Evolutionary conservation across 2,113 vertebrate genomes (phyloP), one percentile per base, ranked within the genome.

Genomic region (Salvator merianae): DNA sequence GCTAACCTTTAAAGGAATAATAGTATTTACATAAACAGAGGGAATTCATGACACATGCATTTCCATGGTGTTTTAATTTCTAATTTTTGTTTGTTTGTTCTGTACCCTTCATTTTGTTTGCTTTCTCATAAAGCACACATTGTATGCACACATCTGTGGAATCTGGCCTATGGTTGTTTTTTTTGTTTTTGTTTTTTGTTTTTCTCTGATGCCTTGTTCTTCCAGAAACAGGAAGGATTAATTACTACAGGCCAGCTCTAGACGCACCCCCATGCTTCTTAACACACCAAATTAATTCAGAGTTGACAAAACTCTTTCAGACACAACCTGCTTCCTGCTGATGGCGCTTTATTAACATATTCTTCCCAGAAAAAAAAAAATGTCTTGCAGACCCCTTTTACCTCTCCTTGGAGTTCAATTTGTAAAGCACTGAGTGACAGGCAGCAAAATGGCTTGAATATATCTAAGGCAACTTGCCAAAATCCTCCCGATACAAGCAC

Each of bases 221-320:
- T 96, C 95, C 93, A 96, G 94, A 96, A 96, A 96, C 96, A 96
- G 95, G 96, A 97, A 96, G 96, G 96, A 97, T 97, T 97, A 96
- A 97, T 97, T 96, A 96, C 96, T 93, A 94, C 91, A 94, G 93
- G 91, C 94, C 30, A 1, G 93, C 91, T 95, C 93, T 94, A 95
- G 96, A 95, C 94, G 95, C 92, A 95, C 94, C 96, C 95, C 95
- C 84, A 77, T 95, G 96, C 94, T 96, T 96, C 94, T 96, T 96
- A 96, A 95, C 96, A 96, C 94, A 96, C 95, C 95, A 97, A 97
- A 97, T 97, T 96, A 97, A 97, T 97, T 97, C 96, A 96, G 96
- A 97, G 97, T 97, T 97, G 96, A 97, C 96, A 96, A 97, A 97
- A 96, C 96, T 97, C 96, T 96, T 96, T 96, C 95, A 97, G 95